Conservation (phyloP, 2,113 vertebrate species). For the Hoplias malabaricus region DNA sequence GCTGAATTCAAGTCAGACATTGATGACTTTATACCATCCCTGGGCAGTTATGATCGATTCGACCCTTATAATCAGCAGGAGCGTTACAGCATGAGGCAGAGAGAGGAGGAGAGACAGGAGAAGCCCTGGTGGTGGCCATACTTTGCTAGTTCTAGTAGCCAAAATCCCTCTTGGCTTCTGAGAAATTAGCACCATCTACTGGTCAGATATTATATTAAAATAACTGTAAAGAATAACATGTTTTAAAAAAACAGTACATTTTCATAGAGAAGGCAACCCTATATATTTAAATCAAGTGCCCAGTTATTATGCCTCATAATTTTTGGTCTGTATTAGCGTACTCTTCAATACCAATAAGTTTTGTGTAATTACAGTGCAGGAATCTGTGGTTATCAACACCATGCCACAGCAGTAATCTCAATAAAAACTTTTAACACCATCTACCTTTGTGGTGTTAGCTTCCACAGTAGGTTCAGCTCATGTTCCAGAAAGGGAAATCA, state of each 20-base stretch:
- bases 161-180: constrained; percentile 87
- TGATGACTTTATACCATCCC: constrained; percentile 45
- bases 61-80: constrained; percentile 76
- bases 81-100: constrained; percentile 60
- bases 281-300: not conserved
- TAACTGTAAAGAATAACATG: not conserved
- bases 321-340: not conserved
- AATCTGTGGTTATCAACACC: not conserved
- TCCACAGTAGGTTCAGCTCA: not conserved
- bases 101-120: constrained; percentile 65
- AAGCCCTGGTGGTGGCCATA: constrained; percentile 98
- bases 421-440: too few relatives aligned
- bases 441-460: not conserved
- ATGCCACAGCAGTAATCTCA: not conserved
- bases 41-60: constrained; percentile 58
- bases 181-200: constrained; percentile 62
- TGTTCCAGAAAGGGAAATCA: not conserved
- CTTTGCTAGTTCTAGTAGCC: constrained; percentile 74
- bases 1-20: constrained; percentile 47
- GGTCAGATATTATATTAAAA: not conserved
- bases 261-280: not conserved
- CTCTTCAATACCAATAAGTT: not conserved
- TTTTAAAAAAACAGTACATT: not conserved
- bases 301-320: not conserved
- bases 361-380: not conserved